These are phyloP conservation scores for Chesias legatella DNA, from an alignment of 2,888 invertebrate genomes.

Conservation along the genomic window DNA sequence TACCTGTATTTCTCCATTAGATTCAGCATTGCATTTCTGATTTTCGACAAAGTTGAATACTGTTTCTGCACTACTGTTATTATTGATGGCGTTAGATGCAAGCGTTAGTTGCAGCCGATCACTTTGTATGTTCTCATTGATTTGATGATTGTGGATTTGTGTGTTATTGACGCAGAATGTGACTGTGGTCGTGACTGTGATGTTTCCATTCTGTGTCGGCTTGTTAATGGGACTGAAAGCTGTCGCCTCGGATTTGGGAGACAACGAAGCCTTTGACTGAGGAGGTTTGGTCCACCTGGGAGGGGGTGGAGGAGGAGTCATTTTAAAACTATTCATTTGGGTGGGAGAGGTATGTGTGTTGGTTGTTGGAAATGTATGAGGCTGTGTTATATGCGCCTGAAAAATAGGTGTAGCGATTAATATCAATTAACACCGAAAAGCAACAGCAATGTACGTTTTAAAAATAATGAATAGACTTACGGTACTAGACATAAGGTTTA, in stretches of 20 bases:
- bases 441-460: slow-evolving; percentile 22
- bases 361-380: slow-evolving; percentile 70
- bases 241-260: slow-evolving; percentile 64
- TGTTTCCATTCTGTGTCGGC: slow-evolving; percentile 83
- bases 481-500: slow-evolving; percentile 85
- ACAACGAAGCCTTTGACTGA: slow-evolving; percentile 70
- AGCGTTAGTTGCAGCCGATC: slow-evolving; percentile 77
- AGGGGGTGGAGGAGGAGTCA: slow-evolving; percentile 90
- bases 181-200: slow-evolving; percentile 92
- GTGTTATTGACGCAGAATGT: slow-evolving; percentile 88
- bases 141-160: slow-evolving; percentile 75
- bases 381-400: slow-evolving; percentile 80
- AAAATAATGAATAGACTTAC: slow-evolving; percentile 48
- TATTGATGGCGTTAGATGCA: slow-evolving; percentile 73
- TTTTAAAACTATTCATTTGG: slow-evolving; percentile 58
- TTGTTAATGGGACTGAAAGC: slow-evolving; percentile 72
- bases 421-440: slow-evolving; percentile 46
- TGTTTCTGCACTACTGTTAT: slow-evolving; percentile 61
- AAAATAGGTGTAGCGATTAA: slow-evolving; percentile 67
- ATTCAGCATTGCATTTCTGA: slow-evolving; percentile 55
- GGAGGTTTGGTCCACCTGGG: slow-evolving; percentile 92
- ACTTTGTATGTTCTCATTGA: slow-evolving; percentile 70
- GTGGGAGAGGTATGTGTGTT: slow-evolving; percentile 67
- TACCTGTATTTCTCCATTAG: slow-evolving; percentile 68
- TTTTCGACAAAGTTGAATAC: slow-evolving; percentile 59